phyloP scores from a whole-genome alignment of 2,888 invertebrate genomes.

The Buathra laborator region DNA sequence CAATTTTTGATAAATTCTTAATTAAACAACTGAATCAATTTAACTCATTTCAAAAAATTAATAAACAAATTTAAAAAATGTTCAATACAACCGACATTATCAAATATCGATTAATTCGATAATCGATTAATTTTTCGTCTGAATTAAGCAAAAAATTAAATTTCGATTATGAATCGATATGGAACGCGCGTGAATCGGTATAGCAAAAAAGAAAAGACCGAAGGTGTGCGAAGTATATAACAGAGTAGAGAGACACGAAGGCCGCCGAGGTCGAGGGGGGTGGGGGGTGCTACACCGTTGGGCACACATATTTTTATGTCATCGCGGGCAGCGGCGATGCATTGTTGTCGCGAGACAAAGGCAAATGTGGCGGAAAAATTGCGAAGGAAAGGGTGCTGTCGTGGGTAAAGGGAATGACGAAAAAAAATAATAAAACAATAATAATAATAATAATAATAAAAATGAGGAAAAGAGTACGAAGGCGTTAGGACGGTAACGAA shows the following conservation, averaged over 20 bases:
- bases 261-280: slow-evolving; percentile 41
- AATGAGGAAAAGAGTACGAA: too few relatives aligned
- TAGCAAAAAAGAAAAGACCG: neutral
- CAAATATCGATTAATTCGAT: neutral
- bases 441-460: too few relatives aligned
- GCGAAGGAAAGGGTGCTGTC: slow-evolving; percentile 79
- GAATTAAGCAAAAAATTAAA: neutral
- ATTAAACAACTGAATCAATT: too few relatives aligned
- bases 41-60: too few relatives aligned
- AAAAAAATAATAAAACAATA: neutral
- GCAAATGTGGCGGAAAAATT: slow-evolving; percentile 84
- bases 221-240: neutral
- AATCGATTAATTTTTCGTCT: neutral
- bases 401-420: slow-evolving; percentile 65
- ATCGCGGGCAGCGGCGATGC: slow-evolving; percentile 81
- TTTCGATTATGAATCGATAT: neutral
- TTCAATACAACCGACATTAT: too few relatives aligned
- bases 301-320: slow-evolving; percentile 84
- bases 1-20: too few relatives aligned
- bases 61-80: too few relatives aligned
- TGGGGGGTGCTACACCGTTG: slow-evolving; percentile 45
- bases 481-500: too few relatives aligned
- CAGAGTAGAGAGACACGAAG: slow-evolving; percentile 62
- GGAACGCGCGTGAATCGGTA: neutral
- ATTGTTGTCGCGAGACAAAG: slow-evolving; percentile 86